A percentile compares a stretch with the other conserved stretches of the same genome.
Evolutionary conservation across 2,113 vertebrate species (phyloP).

Genomic region (Megaceryle torquata): DNA sequence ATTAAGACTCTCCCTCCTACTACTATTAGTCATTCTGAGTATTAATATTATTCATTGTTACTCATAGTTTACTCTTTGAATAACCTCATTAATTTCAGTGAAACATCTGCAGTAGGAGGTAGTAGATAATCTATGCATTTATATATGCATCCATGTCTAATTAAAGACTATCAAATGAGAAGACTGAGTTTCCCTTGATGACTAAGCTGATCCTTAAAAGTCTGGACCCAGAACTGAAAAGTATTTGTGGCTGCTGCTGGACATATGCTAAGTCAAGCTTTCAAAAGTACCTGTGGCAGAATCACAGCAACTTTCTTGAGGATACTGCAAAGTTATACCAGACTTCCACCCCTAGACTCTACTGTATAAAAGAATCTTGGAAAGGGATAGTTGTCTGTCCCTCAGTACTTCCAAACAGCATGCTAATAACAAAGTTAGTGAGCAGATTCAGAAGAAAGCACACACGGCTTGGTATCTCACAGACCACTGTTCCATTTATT

Average conservation of each 20-base stretch:
- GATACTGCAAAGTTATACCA: background rate
- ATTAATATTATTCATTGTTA: conserved; percentile 60
- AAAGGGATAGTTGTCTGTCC: background rate
- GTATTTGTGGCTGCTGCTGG: background rate
- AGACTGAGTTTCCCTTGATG: background rate
- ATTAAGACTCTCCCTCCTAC: conserved; percentile 49
- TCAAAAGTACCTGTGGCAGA: background rate
- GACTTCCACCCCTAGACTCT: background rate
- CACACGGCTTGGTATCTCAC: background rate
- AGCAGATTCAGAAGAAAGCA: background rate
- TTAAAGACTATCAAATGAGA: conserved; percentile 38
- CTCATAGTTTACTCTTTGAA: conserved; percentile 46
- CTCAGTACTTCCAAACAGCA: background rate
- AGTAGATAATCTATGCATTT: conserved; percentile 37
- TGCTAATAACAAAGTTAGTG: background rate
- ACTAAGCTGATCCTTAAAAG: conserved; percentile 1
- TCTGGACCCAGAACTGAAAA: background rate
- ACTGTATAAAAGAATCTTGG: background rate
- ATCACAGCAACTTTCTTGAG: background rate
- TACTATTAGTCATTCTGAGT: conserved; percentile 53
- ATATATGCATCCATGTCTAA: background rate
- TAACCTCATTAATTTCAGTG: conserved; percentile 55
- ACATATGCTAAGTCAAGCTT: background rate
- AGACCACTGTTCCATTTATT: background rate
- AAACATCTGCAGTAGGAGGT: conserved; percentile 35